Base-by-base conservation (phyloP, 1,140 invertebrate genomes). In the Steinernema feltiae region DNA sequence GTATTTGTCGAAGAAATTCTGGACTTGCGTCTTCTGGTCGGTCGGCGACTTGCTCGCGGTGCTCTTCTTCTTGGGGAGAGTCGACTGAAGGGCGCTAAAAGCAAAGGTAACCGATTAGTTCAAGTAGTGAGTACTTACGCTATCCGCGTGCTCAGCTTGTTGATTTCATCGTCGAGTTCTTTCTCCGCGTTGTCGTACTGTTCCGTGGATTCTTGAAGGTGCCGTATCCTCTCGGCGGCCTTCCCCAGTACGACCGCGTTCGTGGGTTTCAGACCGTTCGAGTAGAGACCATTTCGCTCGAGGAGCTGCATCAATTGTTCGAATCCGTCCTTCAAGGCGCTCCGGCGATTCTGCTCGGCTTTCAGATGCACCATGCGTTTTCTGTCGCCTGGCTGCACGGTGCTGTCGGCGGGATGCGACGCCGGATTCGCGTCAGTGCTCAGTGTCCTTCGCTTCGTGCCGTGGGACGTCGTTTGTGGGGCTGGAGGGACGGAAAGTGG, bases 261-360 rank as follows among this genome's bases (percentile, higher is more conserved):
- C 15, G 79, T 80, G 3, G 79, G 79, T 46, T 80, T 80, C 3
- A 76, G 30, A 24, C 79, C 79, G 21, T 78, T 78, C 27, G 74
- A 76, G 30, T 80, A 79, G 1, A 80, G 30, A 29, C 79, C 78
- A n/a, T n/a, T n/a, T n/a, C n/a, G n/a, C 7, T 78, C 78, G 18
- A 80, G 73, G 31, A 80, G 41, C 48, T 80, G 73, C 79, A 80
- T 79, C 30, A 80, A 32, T 74, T 80, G 79, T 18, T 80, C 79
- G 46, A 80, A 80, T 69, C 79, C 79, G 41, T 80, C 79, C 31
- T 80, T 79, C 30, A 80, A 32, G 0, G 97, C 97, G 86, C 93
- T 95, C 46, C 96, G 90, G 32, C 97, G 90, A 87, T 98, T 99
- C 88, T 98, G 95, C 87, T 99, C 97, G 0, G 96, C 94, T 87